These are phyloP conservation scores for Pedionomus torquatus DNA, from an alignment of 2,113 vertebrate genomes.

Conservation along the genomic window DNA sequence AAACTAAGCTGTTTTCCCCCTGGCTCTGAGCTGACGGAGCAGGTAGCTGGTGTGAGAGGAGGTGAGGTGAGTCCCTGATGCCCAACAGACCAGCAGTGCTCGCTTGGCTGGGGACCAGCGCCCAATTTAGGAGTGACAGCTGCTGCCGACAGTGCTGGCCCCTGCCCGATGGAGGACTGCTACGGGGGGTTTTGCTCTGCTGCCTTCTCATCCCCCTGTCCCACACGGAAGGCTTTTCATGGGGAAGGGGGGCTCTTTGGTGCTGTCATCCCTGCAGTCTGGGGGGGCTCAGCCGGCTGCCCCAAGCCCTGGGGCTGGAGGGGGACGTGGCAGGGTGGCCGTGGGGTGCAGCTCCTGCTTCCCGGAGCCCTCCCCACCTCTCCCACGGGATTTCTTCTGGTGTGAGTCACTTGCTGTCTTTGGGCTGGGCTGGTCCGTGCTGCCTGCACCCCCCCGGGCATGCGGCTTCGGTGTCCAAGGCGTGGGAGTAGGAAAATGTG, in stretches of 20 bases:
- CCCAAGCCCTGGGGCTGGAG: rapidly evolving
- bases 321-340: rapidly evolving
- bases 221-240: rapidly evolving
- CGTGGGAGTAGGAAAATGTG: background rate
- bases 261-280: rapidly evolving
- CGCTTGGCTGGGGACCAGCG: background rate
- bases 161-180: rapidly evolving
- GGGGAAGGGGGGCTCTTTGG: rapidly evolving
- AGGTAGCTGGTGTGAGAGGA: rapidly evolving
- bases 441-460: rapidly evolving
- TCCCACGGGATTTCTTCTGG: rapidly evolving
- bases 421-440: background rate
- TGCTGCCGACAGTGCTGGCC: background rate
- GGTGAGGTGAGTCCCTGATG: rapidly evolving
- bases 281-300: rapidly evolving
- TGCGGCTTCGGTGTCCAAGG: background rate
- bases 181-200: rapidly evolving
- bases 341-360: background rate
- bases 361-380: background rate
- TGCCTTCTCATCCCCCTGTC: rapidly evolving
- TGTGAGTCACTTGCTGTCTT: background rate
- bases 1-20: background rate
- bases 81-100: background rate
- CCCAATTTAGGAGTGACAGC: background rate
- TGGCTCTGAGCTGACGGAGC: background rate